Base-by-base conservation (phyloP, 2,888 invertebrate species). In the Tipula unca region DNA sequence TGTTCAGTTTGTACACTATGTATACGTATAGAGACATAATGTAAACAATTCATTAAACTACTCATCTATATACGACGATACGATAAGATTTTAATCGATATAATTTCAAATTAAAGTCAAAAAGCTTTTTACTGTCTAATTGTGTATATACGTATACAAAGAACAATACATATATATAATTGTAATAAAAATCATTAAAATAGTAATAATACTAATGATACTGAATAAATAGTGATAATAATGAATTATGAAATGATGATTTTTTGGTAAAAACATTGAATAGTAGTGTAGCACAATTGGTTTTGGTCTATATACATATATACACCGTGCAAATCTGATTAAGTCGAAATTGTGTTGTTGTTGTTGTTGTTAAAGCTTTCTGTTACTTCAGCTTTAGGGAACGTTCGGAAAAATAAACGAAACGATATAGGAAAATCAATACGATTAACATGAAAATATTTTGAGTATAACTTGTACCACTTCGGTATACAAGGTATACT, bases 41-140 rank as follows among this genome's bases (percentile, higher is more conserved):
- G 69, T 69, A 69, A 25, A 69, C 69, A 69, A 69, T 69, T 69
- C 69, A 69, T 69, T 69, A 69, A 69, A 20, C 25, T 69, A 69
- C 25, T 69, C 69, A 69, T 69, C 69, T 25, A 69, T n/a, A n/a
- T n/a, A n/a, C n/a, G n/a, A n/a, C 25, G 69, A 25, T 25, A 69
- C 69, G 69, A 69, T 69, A 69, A 69, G 69, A 69, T 69, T 69
- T 69, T 69, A 69, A 69, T 69, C 69, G 69, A 69, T 69, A 8
- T 69, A 69, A 69, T 25, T 69, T 10, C 25, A 69, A 69, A 69
- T 69, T 69, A 25, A 69, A 69, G 69, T 69, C 69, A 69, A 25
- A 69, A 69, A 69, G 48, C 48, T 54, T n/a, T 54, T 54, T 54
- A 0, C 48, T n/a, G 17, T 54, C 48, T 54, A 42, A n/a, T n/a